These are phyloP conservation scores for Strigamia transsilvanica DNA, from an alignment of 2,888 invertebrate genomes.

Conservation along the genomic window DNA sequence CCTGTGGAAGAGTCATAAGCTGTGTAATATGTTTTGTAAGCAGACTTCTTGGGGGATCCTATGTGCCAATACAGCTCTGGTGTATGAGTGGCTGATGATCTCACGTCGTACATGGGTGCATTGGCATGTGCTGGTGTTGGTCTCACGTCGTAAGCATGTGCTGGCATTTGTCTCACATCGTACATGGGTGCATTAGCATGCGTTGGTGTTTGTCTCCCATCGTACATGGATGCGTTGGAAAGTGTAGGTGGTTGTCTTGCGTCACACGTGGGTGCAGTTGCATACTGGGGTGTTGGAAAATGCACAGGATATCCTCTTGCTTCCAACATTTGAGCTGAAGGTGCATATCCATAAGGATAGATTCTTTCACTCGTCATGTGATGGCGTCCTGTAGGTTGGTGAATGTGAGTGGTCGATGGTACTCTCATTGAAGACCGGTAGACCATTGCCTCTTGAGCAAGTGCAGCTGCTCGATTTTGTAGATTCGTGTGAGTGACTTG, in stretches of 20 bases:
- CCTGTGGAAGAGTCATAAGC: conserved; percentile 46
- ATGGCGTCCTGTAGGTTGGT: conserved; percentile 14
- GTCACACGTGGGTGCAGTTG: background rate
- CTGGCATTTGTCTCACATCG: background rate
- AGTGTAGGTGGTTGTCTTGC: background rate
- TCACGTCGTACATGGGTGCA: background rate
- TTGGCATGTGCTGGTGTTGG: background rate
- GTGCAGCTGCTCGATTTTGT: background rate
- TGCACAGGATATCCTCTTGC: conserved; percentile 48
- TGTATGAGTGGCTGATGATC: background rate
- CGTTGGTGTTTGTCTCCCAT: background rate
- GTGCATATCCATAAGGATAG: conserved; percentile 51
- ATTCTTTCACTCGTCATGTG: conserved; percentile 33
- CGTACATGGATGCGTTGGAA: background rate
- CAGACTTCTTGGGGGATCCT: background rate
- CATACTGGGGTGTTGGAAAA: conserved; percentile 46
- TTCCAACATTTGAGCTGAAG: conserved; percentile 51
- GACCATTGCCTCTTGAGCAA: conserved; percentile 17
- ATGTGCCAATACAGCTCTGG: background rate
- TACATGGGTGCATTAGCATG: background rate
- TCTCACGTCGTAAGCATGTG: background rate
- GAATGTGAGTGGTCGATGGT: background rate
- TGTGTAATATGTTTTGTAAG: conserved; percentile 44
- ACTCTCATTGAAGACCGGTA: background rate
- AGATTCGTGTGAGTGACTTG: background rate